Percentiles rank a stretch among this genome's conserved stretches.
phyloP scores from a whole-genome alignment of 2,888 invertebrate genomes.

The Trichogramma dendrolimi region DNA sequence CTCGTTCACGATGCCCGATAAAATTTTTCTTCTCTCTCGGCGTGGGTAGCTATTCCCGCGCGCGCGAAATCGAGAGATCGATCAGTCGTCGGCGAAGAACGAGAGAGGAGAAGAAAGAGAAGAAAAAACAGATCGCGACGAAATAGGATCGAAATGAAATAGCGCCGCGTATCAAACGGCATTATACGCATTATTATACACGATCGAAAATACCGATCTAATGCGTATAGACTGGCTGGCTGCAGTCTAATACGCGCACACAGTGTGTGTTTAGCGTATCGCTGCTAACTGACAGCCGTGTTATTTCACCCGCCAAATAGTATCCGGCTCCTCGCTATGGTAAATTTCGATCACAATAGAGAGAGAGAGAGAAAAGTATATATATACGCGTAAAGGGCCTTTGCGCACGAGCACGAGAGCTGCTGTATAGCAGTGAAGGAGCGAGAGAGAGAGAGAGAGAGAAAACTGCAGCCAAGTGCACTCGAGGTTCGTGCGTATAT shows the following conservation, averaged over 20 bases:
- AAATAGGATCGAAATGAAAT: not conserved
- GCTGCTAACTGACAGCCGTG: slow-evolving; percentile 46
- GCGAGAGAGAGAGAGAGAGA: slow-evolving; percentile 20
- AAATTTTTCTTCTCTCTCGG: too few species aligned
- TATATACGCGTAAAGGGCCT: slow-evolving; percentile 34
- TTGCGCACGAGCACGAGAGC: slow-evolving; percentile 37
- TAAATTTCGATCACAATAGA: too few species aligned
- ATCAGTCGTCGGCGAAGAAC: not conserved
- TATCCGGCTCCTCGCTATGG: slow-evolving; percentile 35
- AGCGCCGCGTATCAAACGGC: too few species aligned
- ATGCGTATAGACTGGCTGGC: too few species aligned
- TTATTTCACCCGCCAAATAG: slow-evolving; percentile 49
- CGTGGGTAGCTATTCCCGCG: not conserved
- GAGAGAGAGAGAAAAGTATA: slow-evolving; percentile 11
- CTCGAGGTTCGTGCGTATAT: too few species aligned
- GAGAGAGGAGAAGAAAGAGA: not conserved
- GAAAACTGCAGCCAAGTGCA: slow-evolving; percentile 10
- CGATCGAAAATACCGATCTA: not conserved
- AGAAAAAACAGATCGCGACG: not conserved
- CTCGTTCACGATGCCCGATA: too few species aligned
- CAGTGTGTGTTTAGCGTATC: slow-evolving; percentile 47
- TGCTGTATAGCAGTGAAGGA: slow-evolving; percentile 11
- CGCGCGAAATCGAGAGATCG: not conserved
- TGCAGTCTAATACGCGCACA: not conserved
- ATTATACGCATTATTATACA: too few species aligned